Percentiles rank a stretch among this genome's conserved stretches.
Conservation (phyloP, 2,888 invertebrate genomes). For the Leucophora obtusa region DNA sequence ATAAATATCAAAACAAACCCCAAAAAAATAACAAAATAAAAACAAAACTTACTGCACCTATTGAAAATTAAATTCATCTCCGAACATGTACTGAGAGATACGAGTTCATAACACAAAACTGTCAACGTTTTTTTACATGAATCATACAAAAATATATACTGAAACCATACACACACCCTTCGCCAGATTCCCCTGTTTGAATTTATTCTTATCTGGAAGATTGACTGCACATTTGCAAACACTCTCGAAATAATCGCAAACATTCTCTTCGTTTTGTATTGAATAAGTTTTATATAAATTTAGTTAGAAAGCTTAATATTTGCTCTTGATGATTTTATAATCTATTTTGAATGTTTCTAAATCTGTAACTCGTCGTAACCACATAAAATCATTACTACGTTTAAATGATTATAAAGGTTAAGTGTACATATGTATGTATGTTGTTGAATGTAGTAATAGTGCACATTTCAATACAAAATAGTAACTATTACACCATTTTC, state of each 20-base stretch:
- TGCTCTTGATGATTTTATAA: constrained; percentile 31
- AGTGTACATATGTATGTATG: not conserved
- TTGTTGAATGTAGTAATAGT: not conserved
- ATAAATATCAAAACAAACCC: constrained; percentile 16
- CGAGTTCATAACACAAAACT: not conserved
- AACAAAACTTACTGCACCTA: constrained; percentile 50
- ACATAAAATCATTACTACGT: constrained; percentile 39
- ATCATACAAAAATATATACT: not conserved
- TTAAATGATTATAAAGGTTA: not conserved
- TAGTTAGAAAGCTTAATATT: not conserved
- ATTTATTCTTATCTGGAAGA: constrained; percentile 5
- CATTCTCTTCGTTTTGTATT: not conserved
- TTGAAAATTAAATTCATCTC: constrained; percentile 1
- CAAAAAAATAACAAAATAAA: constrained; percentile 29
- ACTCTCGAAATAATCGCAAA: not conserved
- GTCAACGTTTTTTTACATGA: not conserved
- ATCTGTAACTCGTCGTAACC: constrained; percentile 44
- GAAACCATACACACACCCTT: not conserved
- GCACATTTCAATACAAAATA: not conserved
- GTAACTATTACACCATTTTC: not conserved
- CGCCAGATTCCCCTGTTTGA: not conserved
- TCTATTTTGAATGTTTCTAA: constrained; percentile 34
- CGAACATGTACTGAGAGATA: not conserved
- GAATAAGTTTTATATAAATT: not conserved
- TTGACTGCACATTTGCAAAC: not conserved